Evolutionary conservation across 2,888 invertebrate species (phyloP).

Genomic region (Lochmaea crataegi): DNA sequence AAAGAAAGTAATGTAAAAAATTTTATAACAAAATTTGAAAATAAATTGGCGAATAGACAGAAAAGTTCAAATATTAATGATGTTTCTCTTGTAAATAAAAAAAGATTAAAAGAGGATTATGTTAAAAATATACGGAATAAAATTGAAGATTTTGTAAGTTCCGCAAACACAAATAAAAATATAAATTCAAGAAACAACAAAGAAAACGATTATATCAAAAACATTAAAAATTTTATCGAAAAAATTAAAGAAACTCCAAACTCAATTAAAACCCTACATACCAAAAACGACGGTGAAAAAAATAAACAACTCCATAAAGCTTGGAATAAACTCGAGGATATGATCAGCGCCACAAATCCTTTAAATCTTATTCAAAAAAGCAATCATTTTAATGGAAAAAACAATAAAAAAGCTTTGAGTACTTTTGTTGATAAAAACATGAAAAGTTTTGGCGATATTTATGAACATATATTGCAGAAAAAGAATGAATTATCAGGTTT

Average conservation of each 20-base stretch:
- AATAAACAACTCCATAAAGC: constrained; percentile 12
- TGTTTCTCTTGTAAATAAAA: neutral
- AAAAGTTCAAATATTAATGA: neutral
- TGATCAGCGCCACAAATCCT: neutral
- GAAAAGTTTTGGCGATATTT: constrained; percentile 43
- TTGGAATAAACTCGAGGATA: constrained; percentile 15
- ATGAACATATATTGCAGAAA: constrained; percentile 50
- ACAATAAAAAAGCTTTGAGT: neutral
- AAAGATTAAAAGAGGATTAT: neutral
- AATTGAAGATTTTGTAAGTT: neutral
- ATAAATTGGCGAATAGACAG: neutral
- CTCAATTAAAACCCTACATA: neutral
- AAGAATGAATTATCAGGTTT: constrained; percentile 46
- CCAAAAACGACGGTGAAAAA: neutral
- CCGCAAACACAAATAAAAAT: neutral
- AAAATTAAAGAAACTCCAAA: neutral
- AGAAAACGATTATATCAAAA: neutral
- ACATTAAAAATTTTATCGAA: neutral
- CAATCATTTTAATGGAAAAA: neutral
- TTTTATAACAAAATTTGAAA: neutral
- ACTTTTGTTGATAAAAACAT: neutral
- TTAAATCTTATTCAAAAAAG: neutral
- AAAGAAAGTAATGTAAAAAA: neutral
- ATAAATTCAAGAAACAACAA: neutral
- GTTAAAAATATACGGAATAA: neutral